These are phyloP conservation scores for Chaetorhynchus papuensis DNA, from an alignment of 2,113 vertebrate species.

Conservation along the genomic window DNA sequence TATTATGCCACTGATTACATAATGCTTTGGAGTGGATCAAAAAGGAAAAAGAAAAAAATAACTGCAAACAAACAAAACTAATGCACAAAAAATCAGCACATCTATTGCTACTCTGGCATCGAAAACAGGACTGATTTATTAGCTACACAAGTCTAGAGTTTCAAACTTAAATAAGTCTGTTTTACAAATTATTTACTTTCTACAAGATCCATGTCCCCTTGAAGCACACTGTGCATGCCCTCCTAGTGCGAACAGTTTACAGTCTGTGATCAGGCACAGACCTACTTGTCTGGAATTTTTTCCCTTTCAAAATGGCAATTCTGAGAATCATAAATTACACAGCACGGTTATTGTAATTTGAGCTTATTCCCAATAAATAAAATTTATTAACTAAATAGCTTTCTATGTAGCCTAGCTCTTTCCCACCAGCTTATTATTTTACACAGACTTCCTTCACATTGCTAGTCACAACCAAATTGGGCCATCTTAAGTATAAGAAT, in stretches of 20 bases:
- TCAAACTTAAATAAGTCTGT: conserved; percentile 57
- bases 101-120: not conserved
- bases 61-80: not conserved
- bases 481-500: not conserved
- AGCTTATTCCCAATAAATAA: conserved; percentile 53
- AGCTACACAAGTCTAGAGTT: conserved; percentile 9
- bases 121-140: conserved; percentile 20
- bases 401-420: not conserved
- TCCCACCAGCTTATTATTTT: not conserved
- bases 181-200: conserved; percentile 65
- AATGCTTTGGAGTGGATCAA: not conserved
- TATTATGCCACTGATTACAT: not conserved
- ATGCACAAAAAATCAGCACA: not conserved
- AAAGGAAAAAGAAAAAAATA: not conserved
- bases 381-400: conserved; percentile 26
- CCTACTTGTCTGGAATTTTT: not conserved
- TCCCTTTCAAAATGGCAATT: conserved; percentile 52
- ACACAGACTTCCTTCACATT: not conserved
- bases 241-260: conserved; percentile 15
- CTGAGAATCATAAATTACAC: conserved; percentile 60
- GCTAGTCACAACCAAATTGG: not conserved
- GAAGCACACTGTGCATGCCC: not conserved
- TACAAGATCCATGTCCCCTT: conserved; percentile 30
- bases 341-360: conserved; percentile 58
- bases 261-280: conserved; percentile 40